These are phyloP conservation scores for Pelecanoides urinatrix DNA, from an alignment of 2,113 vertebrate genomes.

Conservation along the genomic window DNA sequence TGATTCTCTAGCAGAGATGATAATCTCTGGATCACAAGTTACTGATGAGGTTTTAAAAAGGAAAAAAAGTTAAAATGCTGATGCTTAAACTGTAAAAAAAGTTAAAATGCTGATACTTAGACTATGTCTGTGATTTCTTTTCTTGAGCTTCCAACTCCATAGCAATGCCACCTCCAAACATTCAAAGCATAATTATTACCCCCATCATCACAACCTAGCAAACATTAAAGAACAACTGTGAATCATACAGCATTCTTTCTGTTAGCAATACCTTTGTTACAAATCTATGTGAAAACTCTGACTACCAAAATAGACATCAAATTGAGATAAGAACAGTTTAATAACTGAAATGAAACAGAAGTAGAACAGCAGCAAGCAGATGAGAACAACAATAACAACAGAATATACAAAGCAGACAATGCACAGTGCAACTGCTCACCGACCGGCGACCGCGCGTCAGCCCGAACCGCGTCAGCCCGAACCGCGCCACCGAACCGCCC, in stretches of 20 bases:
- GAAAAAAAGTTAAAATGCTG: too few relatives aligned
- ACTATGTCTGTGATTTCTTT: neutral
- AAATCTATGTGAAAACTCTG: neutral
- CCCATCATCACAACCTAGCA: neutral
- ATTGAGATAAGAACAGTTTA: too few relatives aligned
- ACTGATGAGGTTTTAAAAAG: neutral
- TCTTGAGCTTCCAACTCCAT: neutral
- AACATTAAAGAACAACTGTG: neutral
- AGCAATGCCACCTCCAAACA: neutral
- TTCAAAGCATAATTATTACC: neutral
- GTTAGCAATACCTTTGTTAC: neutral
- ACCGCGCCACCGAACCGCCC: too few relatives aligned
- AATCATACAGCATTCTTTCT: neutral
- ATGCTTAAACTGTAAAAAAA: neutral
- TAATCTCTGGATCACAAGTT: neutral
- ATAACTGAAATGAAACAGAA: too few relatives aligned
- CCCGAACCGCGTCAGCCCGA: too few relatives aligned
- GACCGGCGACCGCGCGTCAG: too few relatives aligned
- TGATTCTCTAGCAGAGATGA: neutral
- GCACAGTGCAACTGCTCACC: too few relatives aligned
- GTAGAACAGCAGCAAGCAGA: too few relatives aligned
- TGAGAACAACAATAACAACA: too few relatives aligned
- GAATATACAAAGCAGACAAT: too few relatives aligned
- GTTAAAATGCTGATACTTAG: neutral
- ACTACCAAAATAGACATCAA: neutral